Base-by-base conservation (phyloP, 2,113 vertebrate genomes). In the Macrotis lagotis region DNA sequence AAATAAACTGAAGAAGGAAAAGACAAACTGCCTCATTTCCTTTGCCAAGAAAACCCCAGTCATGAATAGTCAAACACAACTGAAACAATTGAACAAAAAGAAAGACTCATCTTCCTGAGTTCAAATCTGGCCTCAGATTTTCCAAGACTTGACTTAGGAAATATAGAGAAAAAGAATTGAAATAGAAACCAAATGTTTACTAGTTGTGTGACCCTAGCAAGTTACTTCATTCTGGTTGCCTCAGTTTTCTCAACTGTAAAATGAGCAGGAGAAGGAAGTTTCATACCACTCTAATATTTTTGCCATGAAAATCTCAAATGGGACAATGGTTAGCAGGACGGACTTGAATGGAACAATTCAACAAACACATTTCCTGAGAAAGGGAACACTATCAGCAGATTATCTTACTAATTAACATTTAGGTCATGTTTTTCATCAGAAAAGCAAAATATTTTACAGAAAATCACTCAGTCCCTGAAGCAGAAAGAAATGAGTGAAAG, bases 341-440 rank as follows among this genome's bases (percentile, higher is more conserved):
- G 55, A 59, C 25, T 12, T 59, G 55, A 12, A 5, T 31, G 10
- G 31, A 59, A 59, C 28, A 28, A 59, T 25, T 59, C 28, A 31
- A 59, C 10, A 59, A 26, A 55, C 8, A 59, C 55, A 25, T 52
- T 59, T 55, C 97, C 96, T 95, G 96, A 91, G 44, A 95, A 96
- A 96, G 52, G 50, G 53, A 93, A 66, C 90, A 83, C 90, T 91
- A 52, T 95, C 92, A 91, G 96, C 93, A 96, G 92, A 74, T 97
- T 96, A 93, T 95, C 95, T 95, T 94, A 95, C 74, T 92, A 66
- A 97, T 93, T 94, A 96, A 44, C 66, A 83, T 83, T 83, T 44
- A 44, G 90, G 83, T 96, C 48, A 90, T 83, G 88, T 89, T 97
- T 95, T 96, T 66, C 93, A 91, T 48, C 1, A 8, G 91, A 53